Evolutionary conservation across 2,113 vertebrate genomes (phyloP), one percentile per base, ranked within the genome.

Genomic region (Marcusenius ussheri): DNA sequence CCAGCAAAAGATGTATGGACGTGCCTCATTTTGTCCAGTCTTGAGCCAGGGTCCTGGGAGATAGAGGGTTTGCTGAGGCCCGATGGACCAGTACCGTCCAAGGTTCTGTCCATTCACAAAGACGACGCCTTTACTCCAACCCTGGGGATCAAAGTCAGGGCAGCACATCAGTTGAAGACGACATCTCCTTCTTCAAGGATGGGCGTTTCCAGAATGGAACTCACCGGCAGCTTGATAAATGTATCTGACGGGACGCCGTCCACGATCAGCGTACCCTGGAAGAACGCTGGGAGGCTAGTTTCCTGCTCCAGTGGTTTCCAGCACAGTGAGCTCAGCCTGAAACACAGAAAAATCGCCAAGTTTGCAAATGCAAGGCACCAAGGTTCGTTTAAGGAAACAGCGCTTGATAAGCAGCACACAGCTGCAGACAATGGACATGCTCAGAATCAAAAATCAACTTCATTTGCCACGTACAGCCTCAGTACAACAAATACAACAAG

Each of bases 51-150:
- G 94, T 35, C 94, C 97, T 3, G 98, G 98, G 51, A 98, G 95
- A 93, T 97, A 99, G 24, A 99, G 96, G 0, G 96, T 96, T 89
- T 97, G 94, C 93, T 98, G 98, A 87, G 98, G 98, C 56, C 98
- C 98, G 1, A 98, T 93, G 42, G 95, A 96, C 98, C 98, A 98
- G 91, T 98, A 97, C 53, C 97, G 97, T 13, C 98, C 98, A 35
- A 99, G 95, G 93, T 98, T 99, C 91, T 95, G 94, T 0, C 96
- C 96, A 0, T 98, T 98, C 93, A 98, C 91, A 84, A 99, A 97
- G 17, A 98, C 96, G 0, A 95, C 96, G 49, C 98, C 98, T 93
- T 99, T 99, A 83, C 95, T 95, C 97, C 97, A 99, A 90, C 97
- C 97, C 98, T 99, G 89, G 46, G 90, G 90, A 15, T 19, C 11